phyloP scores from a whole-genome alignment of 2,113 vertebrate genomes.

The Festucalex cinctus region DNA sequence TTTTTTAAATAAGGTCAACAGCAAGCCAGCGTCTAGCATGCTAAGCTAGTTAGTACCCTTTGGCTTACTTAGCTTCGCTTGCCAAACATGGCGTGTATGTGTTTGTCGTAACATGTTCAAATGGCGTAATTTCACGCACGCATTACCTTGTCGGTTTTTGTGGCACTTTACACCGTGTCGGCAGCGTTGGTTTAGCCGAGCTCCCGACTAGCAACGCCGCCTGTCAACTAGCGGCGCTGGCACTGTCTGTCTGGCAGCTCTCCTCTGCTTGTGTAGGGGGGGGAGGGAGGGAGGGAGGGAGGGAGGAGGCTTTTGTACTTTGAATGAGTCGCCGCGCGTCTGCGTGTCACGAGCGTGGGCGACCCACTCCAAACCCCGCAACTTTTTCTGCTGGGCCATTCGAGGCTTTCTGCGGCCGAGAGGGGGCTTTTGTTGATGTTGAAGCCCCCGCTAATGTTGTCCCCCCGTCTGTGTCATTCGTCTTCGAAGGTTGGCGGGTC shows the following conservation, averaged over 20 bases:
- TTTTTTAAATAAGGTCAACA: conserved; percentile 25
- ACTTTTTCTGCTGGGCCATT: not conserved
- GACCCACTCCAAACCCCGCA: not conserved
- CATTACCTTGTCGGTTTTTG: not conserved
- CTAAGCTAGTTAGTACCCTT: conserved; percentile 43
- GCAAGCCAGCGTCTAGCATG: conserved; percentile 49
- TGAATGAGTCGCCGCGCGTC: conserved; percentile 43
- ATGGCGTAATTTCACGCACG: not conserved
- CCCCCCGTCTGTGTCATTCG: conserved; percentile 35
- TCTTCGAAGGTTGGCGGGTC: conserved; percentile 57
- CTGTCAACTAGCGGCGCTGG: not conserved
- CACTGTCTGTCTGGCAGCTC: conserved; percentile 22
- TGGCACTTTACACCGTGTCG: not conserved
- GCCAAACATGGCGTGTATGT: conserved; percentile 35
- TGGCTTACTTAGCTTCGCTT: conserved; percentile 30
- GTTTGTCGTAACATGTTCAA: not conserved
- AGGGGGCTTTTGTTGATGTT: not conserved
- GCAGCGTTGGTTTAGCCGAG: not conserved
- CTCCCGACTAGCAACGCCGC: not conserved
- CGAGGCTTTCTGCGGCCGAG: not conserved
- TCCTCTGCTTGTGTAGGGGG: not conserved
- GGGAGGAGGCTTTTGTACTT: conserved; percentile 46
- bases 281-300: not conserved
- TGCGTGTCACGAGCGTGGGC: not conserved
- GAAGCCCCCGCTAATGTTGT: conserved; percentile 6